A percentile compares a stretch with the other conserved stretches of the same genome.
phyloP scores from a whole-genome alignment of 2,113 vertebrate genomes.

The Gambusia affinis region DNA sequence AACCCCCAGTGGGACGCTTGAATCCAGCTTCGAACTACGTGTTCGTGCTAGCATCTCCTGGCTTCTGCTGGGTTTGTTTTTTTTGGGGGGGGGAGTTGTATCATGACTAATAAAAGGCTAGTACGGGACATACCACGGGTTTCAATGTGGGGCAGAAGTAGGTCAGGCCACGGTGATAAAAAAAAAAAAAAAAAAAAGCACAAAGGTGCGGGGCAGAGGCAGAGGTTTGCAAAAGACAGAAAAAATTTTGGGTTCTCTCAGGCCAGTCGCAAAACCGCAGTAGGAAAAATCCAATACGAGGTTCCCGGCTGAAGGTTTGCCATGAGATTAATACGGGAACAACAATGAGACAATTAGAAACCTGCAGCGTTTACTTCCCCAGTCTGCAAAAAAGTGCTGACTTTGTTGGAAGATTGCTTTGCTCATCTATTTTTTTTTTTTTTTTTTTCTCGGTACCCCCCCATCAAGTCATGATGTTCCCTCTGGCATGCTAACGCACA shows the following conservation, averaged over 20 bases:
- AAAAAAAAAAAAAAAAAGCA: slow-evolving; percentile 1
- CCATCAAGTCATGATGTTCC: slow-evolving; percentile 38
- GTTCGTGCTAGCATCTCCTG: slow-evolving; percentile 24
- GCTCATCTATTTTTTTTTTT: slow-evolving; percentile 65
- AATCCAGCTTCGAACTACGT: slow-evolving; percentile 31
- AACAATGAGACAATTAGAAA: slow-evolving; percentile 65
- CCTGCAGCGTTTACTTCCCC: slow-evolving; percentile 52
- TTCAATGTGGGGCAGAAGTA: slow-evolving; percentile 52
- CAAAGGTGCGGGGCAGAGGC: not conserved
- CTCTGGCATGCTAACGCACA: slow-evolving; percentile 52
- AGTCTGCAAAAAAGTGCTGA: slow-evolving; percentile 56
- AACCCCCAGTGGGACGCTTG: slow-evolving; percentile 53
- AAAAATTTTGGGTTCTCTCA: slow-evolving; percentile 50
- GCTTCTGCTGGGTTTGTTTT: slow-evolving; percentile 26
- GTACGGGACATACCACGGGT: slow-evolving; percentile 10
- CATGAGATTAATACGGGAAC: slow-evolving; percentile 60
- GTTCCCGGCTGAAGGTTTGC: slow-evolving; percentile 44
- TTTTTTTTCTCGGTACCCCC: slow-evolving; percentile 53
- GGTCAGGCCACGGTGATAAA: slow-evolving; percentile 50
- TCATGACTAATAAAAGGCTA: slow-evolving; percentile 30
- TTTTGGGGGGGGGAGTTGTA: slow-evolving; percentile 2
- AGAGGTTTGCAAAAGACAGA: slow-evolving; percentile 40
- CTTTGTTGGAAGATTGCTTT: slow-evolving; percentile 47
- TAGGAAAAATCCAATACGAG: slow-evolving; percentile 62
- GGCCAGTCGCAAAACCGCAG: slow-evolving; percentile 43